Evolutionary conservation across 2,888 invertebrate genomes (phyloP).

Genomic region (Microdon myrmicae): DNA sequence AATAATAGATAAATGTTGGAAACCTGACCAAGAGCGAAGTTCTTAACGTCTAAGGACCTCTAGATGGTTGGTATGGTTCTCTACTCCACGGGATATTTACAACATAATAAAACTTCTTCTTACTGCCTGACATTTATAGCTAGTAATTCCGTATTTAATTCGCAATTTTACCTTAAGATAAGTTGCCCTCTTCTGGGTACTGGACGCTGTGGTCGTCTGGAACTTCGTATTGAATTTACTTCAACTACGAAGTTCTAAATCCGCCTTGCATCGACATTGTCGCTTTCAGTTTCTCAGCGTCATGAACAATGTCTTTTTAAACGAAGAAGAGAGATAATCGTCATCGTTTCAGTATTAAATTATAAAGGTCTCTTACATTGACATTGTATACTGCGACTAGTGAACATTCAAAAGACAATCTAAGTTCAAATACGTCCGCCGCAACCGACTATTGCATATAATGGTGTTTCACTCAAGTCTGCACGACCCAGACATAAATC

Average conservation of each 20-base stretch:
- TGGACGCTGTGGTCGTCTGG: too few relatives aligned
- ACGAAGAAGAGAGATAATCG: constrained; percentile 19
- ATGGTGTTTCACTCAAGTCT: constrained; percentile 8
- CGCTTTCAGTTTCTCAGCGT: constrained; percentile 13
- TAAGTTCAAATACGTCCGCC: constrained; percentile 1
- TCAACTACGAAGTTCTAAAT: constrained; percentile 13
- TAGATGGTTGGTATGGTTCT: too few relatives aligned
- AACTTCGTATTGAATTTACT: too few relatives aligned
- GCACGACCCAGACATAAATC: constrained; percentile 24
- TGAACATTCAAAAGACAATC: constrained; percentile 2
- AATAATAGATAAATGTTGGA: constrained; percentile 49
- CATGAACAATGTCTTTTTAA: constrained; percentile 6
- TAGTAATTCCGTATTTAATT: constrained; percentile 49
- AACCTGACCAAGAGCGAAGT: constrained; percentile 28
- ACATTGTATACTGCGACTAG: constrained; percentile 19
- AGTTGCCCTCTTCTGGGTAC: constrained; percentile 29
- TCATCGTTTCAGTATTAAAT: constrained; percentile 15
- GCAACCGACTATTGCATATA: too few relatives aligned
- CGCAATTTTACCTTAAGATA: constrained; percentile 40
- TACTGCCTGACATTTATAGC: constrained; percentile 45
- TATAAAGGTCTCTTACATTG: constrained; percentile 32
- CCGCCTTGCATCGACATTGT: constrained; percentile 3
- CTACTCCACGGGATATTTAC: constrained; percentile 43
- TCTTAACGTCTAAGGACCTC: constrained; percentile 15
- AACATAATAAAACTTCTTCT: constrained; percentile 45